Percentiles rank a stretch among this genome's conserved stretches.
These are phyloP conservation scores for Anseranas semipalmata DNA, from an alignment of 2,113 vertebrate genomes.

Conservation along the genomic window DNA sequence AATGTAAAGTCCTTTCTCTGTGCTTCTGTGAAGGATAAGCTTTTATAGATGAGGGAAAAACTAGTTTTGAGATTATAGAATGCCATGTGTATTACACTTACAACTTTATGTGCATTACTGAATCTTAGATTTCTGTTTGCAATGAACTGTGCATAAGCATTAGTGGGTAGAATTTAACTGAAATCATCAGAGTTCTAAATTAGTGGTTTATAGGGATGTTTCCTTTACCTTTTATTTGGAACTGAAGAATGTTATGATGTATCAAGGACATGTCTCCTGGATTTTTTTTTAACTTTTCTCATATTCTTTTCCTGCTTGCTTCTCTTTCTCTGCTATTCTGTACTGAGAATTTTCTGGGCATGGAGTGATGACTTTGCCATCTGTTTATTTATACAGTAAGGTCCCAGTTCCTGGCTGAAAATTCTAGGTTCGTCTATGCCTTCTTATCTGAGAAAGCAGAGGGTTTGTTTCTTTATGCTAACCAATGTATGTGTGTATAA, in stretches of 20 bases:
- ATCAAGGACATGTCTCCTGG: neutral
- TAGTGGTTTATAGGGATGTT: neutral
- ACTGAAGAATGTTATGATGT: neutral
- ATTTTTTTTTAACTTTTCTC: neutral
- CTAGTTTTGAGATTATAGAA: neutral
- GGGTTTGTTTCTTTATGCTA: neutral
- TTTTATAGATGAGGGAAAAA: neutral
- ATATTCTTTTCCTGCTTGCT: neutral
- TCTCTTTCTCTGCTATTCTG: neutral
- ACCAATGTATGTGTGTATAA: neutral
- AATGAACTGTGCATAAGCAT: neutral
- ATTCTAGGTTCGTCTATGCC: neutral
- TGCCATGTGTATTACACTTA: neutral
- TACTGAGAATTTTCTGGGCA: neutral
- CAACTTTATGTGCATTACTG: neutral
- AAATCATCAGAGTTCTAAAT: neutral
- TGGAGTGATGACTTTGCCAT: neutral
- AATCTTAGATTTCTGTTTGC: neutral
- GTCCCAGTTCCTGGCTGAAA: neutral
- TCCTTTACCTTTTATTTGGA: neutral
- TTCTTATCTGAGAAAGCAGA: neutral
- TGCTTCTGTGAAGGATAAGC: neutral
- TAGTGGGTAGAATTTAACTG: neutral
- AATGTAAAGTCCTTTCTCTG: neutral
- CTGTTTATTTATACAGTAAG: neutral